Percentiles rank a stretch among this genome's conserved stretches.
These are phyloP conservation scores for Cryptotermes secundus DNA, from an alignment of 1,140 invertebrate genomes.

Conservation along the genomic window DNA sequence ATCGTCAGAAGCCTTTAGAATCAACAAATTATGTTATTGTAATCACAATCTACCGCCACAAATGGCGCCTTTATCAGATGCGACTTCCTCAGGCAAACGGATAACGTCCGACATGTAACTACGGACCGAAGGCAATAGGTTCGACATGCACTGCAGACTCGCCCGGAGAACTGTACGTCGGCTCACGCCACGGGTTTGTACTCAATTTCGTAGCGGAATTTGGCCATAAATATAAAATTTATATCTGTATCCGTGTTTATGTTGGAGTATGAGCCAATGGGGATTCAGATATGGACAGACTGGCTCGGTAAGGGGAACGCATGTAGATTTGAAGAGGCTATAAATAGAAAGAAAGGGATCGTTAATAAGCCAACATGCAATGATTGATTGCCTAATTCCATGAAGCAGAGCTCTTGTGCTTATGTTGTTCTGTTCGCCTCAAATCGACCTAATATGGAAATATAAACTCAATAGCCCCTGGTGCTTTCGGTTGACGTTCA, in stretches of 20 bases:
- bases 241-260: not conserved
- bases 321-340: no score
- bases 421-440: not conserved
- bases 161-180: no score
- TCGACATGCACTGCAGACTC: not conserved
- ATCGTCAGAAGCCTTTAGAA: no score
- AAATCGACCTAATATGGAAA: not conserved
- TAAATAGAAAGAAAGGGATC: not conserved
- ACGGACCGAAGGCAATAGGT: no score
- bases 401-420: not conserved
- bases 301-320: no score
- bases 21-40: no score
- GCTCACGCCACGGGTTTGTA: no score
- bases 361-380: not conserved
- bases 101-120: no score
- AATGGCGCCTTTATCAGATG: no score
- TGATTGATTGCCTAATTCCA: not conserved
- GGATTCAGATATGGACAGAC: not conserved
- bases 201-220: not conserved
- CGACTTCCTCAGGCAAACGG: no score
- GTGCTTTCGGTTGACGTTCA: not conserved
- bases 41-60: no score
- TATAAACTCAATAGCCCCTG: not conserved
- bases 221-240: not conserved
- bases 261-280: not conserved